Percentiles rank a stretch among this genome's conserved stretches.
Conservation (phyloP, 2,797 vertebrate genomes). For the Enteromius argenteus region DNA sequence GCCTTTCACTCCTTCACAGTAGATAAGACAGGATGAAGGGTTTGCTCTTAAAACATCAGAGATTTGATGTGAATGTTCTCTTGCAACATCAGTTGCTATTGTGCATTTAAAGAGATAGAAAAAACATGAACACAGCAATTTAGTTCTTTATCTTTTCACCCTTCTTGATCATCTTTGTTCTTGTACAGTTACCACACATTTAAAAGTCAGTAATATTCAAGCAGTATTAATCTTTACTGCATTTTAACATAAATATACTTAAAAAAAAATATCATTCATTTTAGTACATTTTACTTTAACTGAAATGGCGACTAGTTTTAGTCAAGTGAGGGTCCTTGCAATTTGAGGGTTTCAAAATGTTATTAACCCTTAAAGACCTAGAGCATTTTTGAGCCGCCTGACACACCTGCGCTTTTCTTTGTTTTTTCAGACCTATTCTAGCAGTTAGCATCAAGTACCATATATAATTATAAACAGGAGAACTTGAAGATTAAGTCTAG, state of each 20-base stretch:
- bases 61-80: not conserved
- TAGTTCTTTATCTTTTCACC: not conserved
- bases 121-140: not conserved
- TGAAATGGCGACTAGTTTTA: not conserved
- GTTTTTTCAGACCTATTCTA: too few species aligned
- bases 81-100: not conserved
- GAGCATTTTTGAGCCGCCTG: too few species aligned
- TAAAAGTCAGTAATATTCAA: not conserved
- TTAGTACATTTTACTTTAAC: not conserved
- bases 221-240: too few species aligned
- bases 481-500: too few species aligned
- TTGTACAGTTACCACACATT: not conserved
- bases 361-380: not conserved
- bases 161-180: not conserved
- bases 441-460: too few species aligned
- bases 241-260: too few species aligned
- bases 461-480: too few species aligned
- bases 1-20: too few species aligned
- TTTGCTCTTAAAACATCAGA: not conserved
- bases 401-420: too few species aligned
- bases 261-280: not conserved
- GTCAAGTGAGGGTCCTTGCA: too few species aligned
- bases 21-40: not conserved
- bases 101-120: not conserved
- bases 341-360: not conserved